Conservation (phyloP, 2,113 vertebrate genomes). For the Todiramphus saurophagus region DNA sequence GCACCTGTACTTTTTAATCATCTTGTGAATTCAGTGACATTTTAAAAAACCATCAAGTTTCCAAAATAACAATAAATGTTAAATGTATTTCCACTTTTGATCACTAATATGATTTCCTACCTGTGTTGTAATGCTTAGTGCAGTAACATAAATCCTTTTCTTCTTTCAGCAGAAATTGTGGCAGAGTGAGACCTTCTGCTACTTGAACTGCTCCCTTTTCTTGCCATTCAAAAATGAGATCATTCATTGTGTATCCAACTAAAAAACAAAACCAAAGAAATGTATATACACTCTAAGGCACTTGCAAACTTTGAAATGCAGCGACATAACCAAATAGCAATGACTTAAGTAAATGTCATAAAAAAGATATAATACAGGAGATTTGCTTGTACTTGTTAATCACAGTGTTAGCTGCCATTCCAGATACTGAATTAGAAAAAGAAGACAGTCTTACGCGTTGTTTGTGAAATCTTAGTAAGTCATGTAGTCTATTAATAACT, state of each 20-base stretch:
- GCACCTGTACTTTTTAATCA: neutral
- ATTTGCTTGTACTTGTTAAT: neutral
- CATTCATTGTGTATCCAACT: constrained; percentile 99
- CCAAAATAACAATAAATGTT: neutral
- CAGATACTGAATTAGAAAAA: neutral
- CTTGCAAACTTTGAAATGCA: neutral
- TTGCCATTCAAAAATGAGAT: constrained; percentile 99
- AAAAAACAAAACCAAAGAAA: constrained; percentile 15
- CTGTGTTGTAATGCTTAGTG: constrained; percentile 96
- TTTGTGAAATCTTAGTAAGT: neutral
- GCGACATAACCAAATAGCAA: neutral
- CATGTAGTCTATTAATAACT: neutral
- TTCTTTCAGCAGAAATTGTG: constrained; percentile 95
- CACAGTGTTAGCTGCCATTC: neutral
- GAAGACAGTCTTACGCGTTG: neutral
- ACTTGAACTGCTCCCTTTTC: constrained; percentile 94
- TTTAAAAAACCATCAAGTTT: neutral
- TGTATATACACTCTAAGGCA: neutral
- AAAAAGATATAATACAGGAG: neutral
- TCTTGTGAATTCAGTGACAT: neutral
- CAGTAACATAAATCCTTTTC: constrained; percentile 94
- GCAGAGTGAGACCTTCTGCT: constrained; percentile 94
- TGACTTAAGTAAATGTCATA: neutral
- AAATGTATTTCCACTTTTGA: neutral
- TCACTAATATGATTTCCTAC: constrained; percentile 60